Conservation (phyloP, 2,113 vertebrate species). For the Cervus canadensis region DNA sequence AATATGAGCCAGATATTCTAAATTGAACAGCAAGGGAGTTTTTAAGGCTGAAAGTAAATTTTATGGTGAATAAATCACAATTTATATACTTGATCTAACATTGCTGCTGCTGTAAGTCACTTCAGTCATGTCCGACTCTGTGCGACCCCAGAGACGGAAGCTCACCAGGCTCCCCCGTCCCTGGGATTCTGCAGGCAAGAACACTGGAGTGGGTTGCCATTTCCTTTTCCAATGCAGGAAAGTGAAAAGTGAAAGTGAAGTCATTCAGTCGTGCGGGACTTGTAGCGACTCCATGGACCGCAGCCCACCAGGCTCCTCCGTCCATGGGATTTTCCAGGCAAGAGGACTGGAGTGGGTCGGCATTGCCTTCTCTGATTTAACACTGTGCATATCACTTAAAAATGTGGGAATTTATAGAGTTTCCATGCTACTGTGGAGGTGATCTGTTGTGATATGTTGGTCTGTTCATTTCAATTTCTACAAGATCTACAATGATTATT, state of each 20-base stretch:
- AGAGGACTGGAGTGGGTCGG: background rate
- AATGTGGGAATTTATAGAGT: background rate
- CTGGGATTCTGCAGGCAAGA: background rate
- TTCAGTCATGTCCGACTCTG: background rate
- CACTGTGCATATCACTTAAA: background rate
- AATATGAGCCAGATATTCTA: constrained; percentile 1
- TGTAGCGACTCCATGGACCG: background rate
- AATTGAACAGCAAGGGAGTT: background rate
- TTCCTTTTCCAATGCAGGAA: background rate
- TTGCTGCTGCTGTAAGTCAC: background rate
- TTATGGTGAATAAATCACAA: background rate
- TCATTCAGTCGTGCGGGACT: fast-evolving
- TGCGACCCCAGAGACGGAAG: background rate
- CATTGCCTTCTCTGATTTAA: background rate
- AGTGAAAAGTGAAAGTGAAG: background rate
- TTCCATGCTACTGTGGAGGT: background rate
- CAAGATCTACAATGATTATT: background rate
- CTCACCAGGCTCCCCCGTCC: fast-evolving
- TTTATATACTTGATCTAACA: background rate
- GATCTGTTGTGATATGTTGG: background rate
- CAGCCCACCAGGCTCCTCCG: background rate
- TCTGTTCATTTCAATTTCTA: background rate
- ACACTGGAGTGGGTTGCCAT: background rate
- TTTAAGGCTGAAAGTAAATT: background rate
- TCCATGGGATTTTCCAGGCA: background rate